Evolutionary conservation across 53 echinoderm and acorn worm species (phyloP), one percentile per base, ranked within the genome.

Genomic region (Mesocentrotus franciscanus): DNA sequence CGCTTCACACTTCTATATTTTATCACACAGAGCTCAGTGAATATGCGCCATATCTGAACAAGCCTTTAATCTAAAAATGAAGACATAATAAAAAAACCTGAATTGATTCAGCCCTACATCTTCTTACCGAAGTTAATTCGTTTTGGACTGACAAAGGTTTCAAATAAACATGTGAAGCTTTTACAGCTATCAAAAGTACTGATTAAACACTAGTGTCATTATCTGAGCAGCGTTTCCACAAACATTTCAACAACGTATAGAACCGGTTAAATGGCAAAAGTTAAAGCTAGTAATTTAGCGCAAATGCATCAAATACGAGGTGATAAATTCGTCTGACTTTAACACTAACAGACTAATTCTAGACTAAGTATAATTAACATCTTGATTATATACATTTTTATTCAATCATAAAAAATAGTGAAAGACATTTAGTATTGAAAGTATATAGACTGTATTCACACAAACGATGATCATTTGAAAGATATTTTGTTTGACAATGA

Each of bases 361-460:
- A n/a, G n/a, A n/a, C n/a, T n/a, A n/a, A n/a, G n/a, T n/a, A 10
- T 85, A 85, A 10, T 6, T 85, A 56, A 85, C 4, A 58, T 85
- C 57, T 85, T 56, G 85, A 85, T 85, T 85, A 85, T 26, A 85
- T 56, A 85, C n/a, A 56, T 35, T 12, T 85, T 57, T 57, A 49
- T 85, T 85, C 57, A 85, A 13, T 85, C 42, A 55, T 85, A 49
- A 85, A 83, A 64, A 56, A 85, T 57, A 57, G 56, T 85, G 85
- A 85, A 85, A 85, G 85, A 85, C 85, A 12, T 85, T 85, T 13
- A 11, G 10, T n/a, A 2, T 85, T 85, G 6, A 42, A 26, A 83
- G 42, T 22, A 83, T 39, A 20, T 42, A 22, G 9, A 39, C 9
- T 30, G 30, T 33, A 83, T 83, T 5, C 22, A 36, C 15, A 39